phyloP scores from a whole-genome alignment of 2,797 vertebrate genomes.

The Ambastaia sidthimunki region DNA sequence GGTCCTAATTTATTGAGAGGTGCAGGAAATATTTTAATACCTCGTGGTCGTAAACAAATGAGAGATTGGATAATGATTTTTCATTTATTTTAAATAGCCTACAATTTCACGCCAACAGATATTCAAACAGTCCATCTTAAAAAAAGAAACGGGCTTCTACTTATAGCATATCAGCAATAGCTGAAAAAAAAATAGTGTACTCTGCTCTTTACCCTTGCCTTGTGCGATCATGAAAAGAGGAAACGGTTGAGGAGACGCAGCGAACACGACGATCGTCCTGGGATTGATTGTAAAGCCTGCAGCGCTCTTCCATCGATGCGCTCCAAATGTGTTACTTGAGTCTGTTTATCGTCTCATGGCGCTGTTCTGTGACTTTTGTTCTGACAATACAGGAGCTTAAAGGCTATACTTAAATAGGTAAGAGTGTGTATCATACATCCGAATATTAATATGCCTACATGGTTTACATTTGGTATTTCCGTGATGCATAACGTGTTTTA shows the following conservation, averaged over 20 bases:
- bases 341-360: constrained; percentile 63
- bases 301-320: constrained; percentile 59
- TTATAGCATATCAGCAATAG: not conserved
- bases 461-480: not conserved
- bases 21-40: too few relatives aligned
- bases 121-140: not conserved
- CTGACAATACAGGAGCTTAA: not conserved
- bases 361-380: constrained; percentile 46
- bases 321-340: constrained; percentile 52
- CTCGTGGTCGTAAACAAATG: too few relatives aligned
- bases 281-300: constrained; percentile 55
- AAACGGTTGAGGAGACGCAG: not conserved
- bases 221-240: too few relatives aligned
- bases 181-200: not conserved
- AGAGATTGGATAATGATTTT: too few relatives aligned
- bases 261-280: constrained; percentile 64
- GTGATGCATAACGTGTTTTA: not conserved
- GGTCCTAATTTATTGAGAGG: too few relatives aligned
- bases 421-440: not conserved
- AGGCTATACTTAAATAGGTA: constrained; percentile 2
- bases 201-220: not conserved
- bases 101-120: too few relatives aligned
- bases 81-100: too few relatives aligned
- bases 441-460: not conserved
- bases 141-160: not conserved